phyloP scores from a whole-genome alignment of 2,888 invertebrate species.

The Drosophila subsilvestris region DNA sequence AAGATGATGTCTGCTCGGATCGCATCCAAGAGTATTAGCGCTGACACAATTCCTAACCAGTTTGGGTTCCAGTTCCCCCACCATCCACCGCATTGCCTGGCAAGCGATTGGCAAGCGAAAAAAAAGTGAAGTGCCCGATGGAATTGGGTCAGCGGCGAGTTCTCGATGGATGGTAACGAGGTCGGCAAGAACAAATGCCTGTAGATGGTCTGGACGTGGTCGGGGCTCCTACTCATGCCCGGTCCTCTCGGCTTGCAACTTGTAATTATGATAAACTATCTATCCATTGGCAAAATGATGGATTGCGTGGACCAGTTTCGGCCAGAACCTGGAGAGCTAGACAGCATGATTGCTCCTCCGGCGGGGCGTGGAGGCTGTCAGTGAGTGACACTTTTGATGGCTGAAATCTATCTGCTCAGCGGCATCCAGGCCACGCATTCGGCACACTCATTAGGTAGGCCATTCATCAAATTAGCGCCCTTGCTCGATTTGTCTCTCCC shows the following conservation, averaged over 20 bases:
- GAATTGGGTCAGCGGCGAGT: slow-evolving; percentile 72
- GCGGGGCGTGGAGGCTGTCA: slow-evolving; percentile 32
- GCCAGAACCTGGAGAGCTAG: slow-evolving; percentile 20
- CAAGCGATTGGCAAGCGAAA: slow-evolving; percentile 31
- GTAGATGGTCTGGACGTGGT: slow-evolving; percentile 29
- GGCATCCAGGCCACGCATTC: slow-evolving; percentile 25
- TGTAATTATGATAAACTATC: slow-evolving; percentile 67
- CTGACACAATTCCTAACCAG: slow-evolving; percentile 62
- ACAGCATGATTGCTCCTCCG: slow-evolving; percentile 26
- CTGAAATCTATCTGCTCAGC: slow-evolving; percentile 3
- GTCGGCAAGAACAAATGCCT: slow-evolving; percentile 54
- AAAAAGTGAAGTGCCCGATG: slow-evolving; percentile 71
- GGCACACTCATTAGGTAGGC: slow-evolving; percentile 19
- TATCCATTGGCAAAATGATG: slow-evolving; percentile 41
- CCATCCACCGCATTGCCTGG: background rate
- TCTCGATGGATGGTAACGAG: slow-evolving; percentile 54
- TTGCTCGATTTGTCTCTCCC: slow-evolving; percentile 50
- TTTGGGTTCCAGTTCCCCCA: slow-evolving; percentile 34
- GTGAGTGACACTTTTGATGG: slow-evolving; percentile 1
- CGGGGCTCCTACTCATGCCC: slow-evolving; percentile 17
- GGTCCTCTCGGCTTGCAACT: slow-evolving; percentile 20
- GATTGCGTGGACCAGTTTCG: slow-evolving; percentile 49
- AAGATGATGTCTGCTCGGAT: background rate
- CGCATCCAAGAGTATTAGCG: slow-evolving; percentile 12
- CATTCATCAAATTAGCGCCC: slow-evolving; percentile 62